Base-by-base conservation (phyloP, 2,888 invertebrate species). In the Laspeyria flexula region DNA sequence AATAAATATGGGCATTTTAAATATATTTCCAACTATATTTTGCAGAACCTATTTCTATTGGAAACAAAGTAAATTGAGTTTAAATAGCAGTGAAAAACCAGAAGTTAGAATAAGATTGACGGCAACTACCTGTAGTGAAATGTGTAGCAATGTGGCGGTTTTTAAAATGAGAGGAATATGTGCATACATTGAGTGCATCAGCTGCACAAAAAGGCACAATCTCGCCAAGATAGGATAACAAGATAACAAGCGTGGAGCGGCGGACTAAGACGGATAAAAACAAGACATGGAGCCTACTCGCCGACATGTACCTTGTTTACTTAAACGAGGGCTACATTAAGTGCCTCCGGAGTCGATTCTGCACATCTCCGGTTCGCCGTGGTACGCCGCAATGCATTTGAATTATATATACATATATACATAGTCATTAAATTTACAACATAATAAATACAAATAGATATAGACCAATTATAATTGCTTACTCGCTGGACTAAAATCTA, bases 151-250 rank as follows among this genome's bases (percentile, higher is more conserved):
- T 60, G 73, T 66, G 58, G 61, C 53, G 61, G 60, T 70, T 69
- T 73, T 62, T 59, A 72, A 72, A 75, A 73, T 71, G 71, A 73
- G 75, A 73, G 71, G 75, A 75, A 79, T 80, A 81, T 77, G 80
- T 81, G 77, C 79, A 80, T 81, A 81, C 58, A 81, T 81, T 79
- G 75, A 83, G 74, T 73, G 75, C 78, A 80, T 78, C 78, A 79
- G 77, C 75, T 77, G 78, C 73, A 77, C 85, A 91, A 90, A 90
- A 90, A 90, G 87, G 86, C 78, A 87, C 84, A 88, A 90, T 90
- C 89, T 87, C 78, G 72, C 73, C 80, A 79, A 87, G 91, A 90
- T 91, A 90, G 90, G 88, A 88, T 90, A 92, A 92, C 90, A 90
- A 90, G 91, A 90, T 92, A 91, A 91, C 88, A 85, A 90, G 84